Percentiles rank a stretch among this genome's conserved stretches.
Evolutionary conservation across 2,113 vertebrate species (phyloP).

Genomic region (Motacilla alba): DNA sequence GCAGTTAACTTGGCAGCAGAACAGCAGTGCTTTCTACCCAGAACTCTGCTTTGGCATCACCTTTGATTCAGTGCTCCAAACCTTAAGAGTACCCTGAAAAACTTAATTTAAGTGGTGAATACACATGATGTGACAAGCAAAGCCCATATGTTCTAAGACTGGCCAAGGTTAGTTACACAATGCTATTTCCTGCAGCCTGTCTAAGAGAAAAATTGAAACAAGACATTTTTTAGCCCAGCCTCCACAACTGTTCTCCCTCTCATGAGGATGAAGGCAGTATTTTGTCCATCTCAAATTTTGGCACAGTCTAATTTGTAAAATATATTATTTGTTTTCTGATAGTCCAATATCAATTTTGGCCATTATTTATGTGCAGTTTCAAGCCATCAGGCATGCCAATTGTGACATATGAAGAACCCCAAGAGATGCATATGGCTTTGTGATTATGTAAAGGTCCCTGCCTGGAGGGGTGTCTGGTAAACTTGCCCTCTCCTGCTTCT

Average conservation of each 20-base stretch:
- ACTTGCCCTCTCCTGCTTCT: neutral
- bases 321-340: neutral
- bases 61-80: neutral
- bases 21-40: neutral
- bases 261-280: neutral
- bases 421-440: neutral
- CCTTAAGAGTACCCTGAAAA: slow-evolving; percentile 7
- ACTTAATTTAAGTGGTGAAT: neutral
- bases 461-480: neutral
- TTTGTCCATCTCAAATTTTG: neutral
- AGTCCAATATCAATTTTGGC: neutral
- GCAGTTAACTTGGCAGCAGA: slow-evolving; percentile 13
- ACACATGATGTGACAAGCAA: slow-evolving; percentile 40
- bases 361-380: neutral
- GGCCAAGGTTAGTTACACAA: slow-evolving; percentile 56
- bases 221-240: neutral
- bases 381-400: neutral
- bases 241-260: neutral
- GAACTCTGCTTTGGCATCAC: neutral
- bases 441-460: neutral
- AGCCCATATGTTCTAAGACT: slow-evolving; percentile 50
- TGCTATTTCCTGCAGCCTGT: neutral
- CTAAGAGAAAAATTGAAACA: slow-evolving; percentile 17
- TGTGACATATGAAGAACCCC: neutral
- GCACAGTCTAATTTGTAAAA: neutral